Evolutionary conservation across 1,140 invertebrate species (phyloP).

Genomic region (Drosophila cardini): DNA sequence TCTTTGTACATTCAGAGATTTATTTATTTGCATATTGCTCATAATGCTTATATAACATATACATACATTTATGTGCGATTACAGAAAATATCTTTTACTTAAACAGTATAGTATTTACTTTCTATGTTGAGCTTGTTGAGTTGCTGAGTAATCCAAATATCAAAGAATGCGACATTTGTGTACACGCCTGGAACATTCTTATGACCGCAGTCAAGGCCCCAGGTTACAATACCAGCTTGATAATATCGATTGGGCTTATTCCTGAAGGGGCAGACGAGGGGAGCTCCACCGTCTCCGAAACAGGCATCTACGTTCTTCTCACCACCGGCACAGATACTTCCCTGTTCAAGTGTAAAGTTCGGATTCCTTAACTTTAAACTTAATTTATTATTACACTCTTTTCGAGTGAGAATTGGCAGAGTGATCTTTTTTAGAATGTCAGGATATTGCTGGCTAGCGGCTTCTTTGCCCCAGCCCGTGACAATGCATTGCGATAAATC

Average conservation of each 20-base stretch:
- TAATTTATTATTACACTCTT: conserved; percentile 84
- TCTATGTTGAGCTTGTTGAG: conserved; percentile 4
- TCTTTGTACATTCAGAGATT: too few species aligned
- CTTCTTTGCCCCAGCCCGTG: conserved; percentile 92
- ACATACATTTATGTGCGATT: neutral
- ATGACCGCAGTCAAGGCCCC: conserved; percentile 87
- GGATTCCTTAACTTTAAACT: neutral
- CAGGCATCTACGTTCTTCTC: conserved; percentile 89
- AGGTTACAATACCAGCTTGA: conserved; percentile 89
- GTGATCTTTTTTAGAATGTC: conserved; percentile 88
- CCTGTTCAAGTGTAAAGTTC: conserved; percentile 84
- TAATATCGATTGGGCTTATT: conserved; percentile 85
- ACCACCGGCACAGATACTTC: conserved; percentile 87
- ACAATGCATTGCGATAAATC: conserved; percentile 88
- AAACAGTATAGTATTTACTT: conserved; percentile 13
- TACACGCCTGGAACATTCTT: conserved; percentile 90
- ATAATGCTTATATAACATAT: neutral
- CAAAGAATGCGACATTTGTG: conserved; percentile 88
- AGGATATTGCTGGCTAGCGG: conserved; percentile 87
- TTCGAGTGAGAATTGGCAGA: conserved; percentile 85
- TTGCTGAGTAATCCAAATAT: conserved; percentile 87
- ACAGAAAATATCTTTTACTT: neutral
- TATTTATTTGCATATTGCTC: neutral
- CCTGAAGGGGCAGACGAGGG: conserved; percentile 88
- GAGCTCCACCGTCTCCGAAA: conserved; percentile 90